These are phyloP conservation scores for Melanotaenia pygmaea DNA, from an alignment of 2,797 vertebrate genomes.

Conservation along the genomic window DNA sequence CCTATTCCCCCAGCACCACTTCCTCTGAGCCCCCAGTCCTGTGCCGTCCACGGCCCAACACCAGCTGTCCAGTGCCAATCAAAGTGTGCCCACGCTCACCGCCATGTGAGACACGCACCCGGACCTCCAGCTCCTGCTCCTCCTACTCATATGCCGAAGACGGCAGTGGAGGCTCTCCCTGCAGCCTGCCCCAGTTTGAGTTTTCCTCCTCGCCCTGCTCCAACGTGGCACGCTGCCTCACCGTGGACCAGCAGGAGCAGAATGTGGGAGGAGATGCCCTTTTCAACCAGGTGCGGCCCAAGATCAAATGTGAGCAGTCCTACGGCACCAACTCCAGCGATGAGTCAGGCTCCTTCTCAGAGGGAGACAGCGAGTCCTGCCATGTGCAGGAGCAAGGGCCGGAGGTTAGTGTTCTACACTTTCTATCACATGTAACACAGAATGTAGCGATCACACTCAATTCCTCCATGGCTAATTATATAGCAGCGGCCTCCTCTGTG, in stretches of 20 bases:
- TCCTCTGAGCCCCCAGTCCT: slow-evolving; percentile 87
- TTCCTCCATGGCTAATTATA: slow-evolving; percentile 56
- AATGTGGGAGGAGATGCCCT: slow-evolving; percentile 89
- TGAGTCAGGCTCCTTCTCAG: slow-evolving; percentile 98
- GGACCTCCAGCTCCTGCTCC: slow-evolving; percentile 98
- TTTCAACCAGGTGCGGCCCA: slow-evolving; percentile 91
- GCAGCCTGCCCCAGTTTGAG: slow-evolving; percentile 97
- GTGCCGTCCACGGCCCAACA: slow-evolving; percentile 93
- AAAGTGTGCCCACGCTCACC: slow-evolving; percentile 98
- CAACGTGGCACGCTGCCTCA: slow-evolving; percentile 91
- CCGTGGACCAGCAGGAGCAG: slow-evolving; percentile 90
- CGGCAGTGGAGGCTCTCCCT: slow-evolving; percentile 94
- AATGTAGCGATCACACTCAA: slow-evolving; percentile 32
- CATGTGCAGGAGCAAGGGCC: slow-evolving; percentile 93
- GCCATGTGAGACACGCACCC: slow-evolving; percentile 94
- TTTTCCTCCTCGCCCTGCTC: slow-evolving; percentile 98
- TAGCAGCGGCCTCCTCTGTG: slow-evolving; percentile 41
- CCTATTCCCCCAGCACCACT: slow-evolving; percentile 87
- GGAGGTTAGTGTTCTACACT: slow-evolving; percentile 88
- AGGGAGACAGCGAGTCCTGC: slow-evolving; percentile 99
- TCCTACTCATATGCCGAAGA: slow-evolving; percentile 98
- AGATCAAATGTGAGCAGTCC: slow-evolving; percentile 99
- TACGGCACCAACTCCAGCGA: slow-evolving; percentile 99
- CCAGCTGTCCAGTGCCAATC: slow-evolving; percentile 99
- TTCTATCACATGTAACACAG: slow-evolving; percentile 40